These are phyloP conservation scores for Copidosoma floridanum DNA, from an alignment of 1,140 invertebrate genomes.

Conservation along the genomic window DNA sequence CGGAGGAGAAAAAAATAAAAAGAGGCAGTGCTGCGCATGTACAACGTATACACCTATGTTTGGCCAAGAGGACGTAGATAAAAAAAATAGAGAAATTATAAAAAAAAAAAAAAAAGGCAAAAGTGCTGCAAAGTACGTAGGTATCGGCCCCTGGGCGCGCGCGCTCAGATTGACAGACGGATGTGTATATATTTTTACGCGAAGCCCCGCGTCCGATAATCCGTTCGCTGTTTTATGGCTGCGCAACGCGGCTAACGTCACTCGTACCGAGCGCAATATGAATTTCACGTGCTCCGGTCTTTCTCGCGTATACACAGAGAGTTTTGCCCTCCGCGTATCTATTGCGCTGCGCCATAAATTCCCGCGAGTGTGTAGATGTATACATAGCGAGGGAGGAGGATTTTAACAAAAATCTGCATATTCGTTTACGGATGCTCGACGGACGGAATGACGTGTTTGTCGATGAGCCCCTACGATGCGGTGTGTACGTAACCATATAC, in stretches of 20 bases:
- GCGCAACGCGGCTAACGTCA: slow-evolving; percentile 32
- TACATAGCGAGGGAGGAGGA: slow-evolving; percentile 4
- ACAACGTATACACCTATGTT: not conserved
- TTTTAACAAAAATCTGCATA: slow-evolving; percentile 28
- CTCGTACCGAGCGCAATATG: slow-evolving; percentile 23
- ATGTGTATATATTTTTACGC: slow-evolving; percentile 53
- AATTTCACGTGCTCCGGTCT: slow-evolving; percentile 15
- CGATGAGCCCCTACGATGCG: slow-evolving; percentile 9
- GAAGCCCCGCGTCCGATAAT: slow-evolving; percentile 49
- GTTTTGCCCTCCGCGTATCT: slow-evolving; percentile 16
- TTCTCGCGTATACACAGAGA: too few species aligned
- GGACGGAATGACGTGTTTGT: slow-evolving; percentile 27
- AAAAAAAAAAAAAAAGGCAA: not conserved
- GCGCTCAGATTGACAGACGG: slow-evolving; percentile 42
- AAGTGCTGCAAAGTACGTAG: too few species aligned
- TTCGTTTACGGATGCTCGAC: slow-evolving; percentile 30
- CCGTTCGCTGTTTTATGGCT: slow-evolving; percentile 48
- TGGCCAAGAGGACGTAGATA: not conserved
- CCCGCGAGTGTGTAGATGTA: too few species aligned
- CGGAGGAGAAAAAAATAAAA: not conserved
- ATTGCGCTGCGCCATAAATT: slow-evolving; percentile 9
- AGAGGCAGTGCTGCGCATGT: not conserved
- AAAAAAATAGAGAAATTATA: not conserved
- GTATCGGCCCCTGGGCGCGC: slow-evolving; percentile 10
- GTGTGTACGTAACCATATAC: not conserved